Conservation (phyloP, 2,113 vertebrate species). For the Rhabdomys dilectus region DNA sequence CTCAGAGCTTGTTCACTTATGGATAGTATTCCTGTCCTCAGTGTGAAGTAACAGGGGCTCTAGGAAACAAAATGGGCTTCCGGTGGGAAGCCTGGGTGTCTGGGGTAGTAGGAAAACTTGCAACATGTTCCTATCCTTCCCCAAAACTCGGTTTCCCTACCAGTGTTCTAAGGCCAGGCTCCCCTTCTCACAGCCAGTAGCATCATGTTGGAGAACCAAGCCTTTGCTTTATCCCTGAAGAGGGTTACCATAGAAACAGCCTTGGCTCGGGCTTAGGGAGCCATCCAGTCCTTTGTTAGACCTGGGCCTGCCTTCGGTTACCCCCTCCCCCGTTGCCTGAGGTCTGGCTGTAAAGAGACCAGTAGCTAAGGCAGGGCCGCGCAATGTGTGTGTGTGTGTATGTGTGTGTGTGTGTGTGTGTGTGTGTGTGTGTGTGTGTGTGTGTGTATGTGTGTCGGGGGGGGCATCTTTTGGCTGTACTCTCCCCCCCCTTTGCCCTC, state of each 20-base stretch:
- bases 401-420: no score
- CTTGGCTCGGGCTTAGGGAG: not conserved
- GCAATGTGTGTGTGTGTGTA: no score
- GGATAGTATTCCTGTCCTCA: no score
- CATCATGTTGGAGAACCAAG: not conserved
- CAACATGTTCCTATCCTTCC: not conserved
- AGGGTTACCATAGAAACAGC: conserved; percentile 57
- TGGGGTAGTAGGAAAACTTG: no score
- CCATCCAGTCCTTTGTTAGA: conserved; percentile 27
- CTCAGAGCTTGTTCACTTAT: not conserved
- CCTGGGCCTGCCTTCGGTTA: not conserved
- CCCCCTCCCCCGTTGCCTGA: not conserved
- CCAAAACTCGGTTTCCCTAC: conserved; percentile 43
- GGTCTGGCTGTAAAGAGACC: not conserved
- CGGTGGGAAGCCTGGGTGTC: not conserved
- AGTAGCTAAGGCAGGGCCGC: not conserved
- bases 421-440: no score
- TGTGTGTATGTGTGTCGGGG: no score
- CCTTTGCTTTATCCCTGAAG: not conserved
- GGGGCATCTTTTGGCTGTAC: not conserved
- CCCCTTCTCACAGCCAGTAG: not conserved
- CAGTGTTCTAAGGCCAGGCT: not conserved
- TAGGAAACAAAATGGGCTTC: no score
- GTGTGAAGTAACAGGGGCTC: not conserved
- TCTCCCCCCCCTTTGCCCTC: not conserved